Evolutionary conservation across 2,888 invertebrate genomes (phyloP).

Genomic region (Agonum fuliginosum): DNA sequence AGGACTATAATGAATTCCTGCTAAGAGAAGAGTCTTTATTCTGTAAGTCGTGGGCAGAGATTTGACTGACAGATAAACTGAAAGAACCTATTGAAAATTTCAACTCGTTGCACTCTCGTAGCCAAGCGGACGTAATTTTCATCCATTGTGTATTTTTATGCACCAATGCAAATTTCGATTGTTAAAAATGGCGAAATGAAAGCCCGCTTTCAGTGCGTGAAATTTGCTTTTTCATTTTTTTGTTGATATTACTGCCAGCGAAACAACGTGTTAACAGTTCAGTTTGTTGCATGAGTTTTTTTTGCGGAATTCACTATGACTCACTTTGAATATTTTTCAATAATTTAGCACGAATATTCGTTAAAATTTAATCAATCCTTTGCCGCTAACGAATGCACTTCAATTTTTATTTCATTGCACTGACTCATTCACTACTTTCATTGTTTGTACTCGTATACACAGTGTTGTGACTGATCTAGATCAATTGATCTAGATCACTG

Average conservation of each 20-base stretch:
- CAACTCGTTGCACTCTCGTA: not conserved
- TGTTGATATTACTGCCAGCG: slow-evolving; percentile 36
- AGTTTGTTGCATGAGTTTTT: slow-evolving; percentile 33
- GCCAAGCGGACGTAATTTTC: slow-evolving; percentile 25
- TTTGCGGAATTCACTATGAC: not conserved
- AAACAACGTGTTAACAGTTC: slow-evolving; percentile 29
- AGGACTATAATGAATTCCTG: not conserved
- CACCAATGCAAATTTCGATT: slow-evolving; percentile 49
- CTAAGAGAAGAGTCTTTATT: slow-evolving; percentile 11
- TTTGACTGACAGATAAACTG: slow-evolving; percentile 37
- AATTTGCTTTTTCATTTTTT: slow-evolving; percentile 24
- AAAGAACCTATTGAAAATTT: slow-evolving; percentile 27
- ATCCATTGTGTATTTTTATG: slow-evolving; percentile 49
- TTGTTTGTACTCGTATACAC: no score
- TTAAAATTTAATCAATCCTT: slow-evolving; percentile 15
- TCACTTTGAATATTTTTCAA: slow-evolving; percentile 22
- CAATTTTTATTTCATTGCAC: slow-evolving; percentile 13
- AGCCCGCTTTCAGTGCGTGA: slow-evolving; percentile 30
- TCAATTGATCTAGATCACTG: no score
- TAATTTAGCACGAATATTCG: slow-evolving; percentile 7
- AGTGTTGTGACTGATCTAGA: no score
- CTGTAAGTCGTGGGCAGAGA: slow-evolving; percentile 12
- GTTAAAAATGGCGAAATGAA: slow-evolving; percentile 47
- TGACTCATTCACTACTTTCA: no score
- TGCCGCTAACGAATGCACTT: not conserved